phyloP scores from a whole-genome alignment of 2,113 vertebrate genomes.

The Tupaia chinensis region DNA sequence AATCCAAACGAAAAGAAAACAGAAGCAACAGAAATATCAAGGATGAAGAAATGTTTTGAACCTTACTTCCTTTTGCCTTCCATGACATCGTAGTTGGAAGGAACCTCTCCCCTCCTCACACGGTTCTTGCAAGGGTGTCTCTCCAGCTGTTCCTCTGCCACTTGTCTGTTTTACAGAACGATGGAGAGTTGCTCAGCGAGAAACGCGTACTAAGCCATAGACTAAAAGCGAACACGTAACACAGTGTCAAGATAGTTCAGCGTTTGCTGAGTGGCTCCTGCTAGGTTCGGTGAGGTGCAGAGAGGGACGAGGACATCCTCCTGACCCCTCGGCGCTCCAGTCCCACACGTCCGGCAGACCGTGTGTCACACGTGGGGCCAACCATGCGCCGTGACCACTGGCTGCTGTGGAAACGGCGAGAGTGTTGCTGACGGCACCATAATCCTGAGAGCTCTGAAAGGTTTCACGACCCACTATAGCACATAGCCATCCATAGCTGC shows the following conservation, averaged over 20 bases:
- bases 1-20: too few relatives aligned
- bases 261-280: background rate
- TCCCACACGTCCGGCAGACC: too few relatives aligned
- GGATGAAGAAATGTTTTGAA: too few relatives aligned
- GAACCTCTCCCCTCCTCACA: background rate
- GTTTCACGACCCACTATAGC: background rate
- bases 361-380: background rate
- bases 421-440: background rate
- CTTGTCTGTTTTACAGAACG: background rate
- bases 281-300: background rate
- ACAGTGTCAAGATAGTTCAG: background rate
- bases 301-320: background rate
- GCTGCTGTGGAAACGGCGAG: too few relatives aligned
- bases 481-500: rapidly evolving
- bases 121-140: background rate
- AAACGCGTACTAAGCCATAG: background rate
- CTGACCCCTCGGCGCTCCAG: background rate
- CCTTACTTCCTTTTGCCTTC: background rate
- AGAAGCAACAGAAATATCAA: too few relatives aligned
- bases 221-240: background rate
- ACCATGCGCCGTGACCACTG: background rate
- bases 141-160: background rate
- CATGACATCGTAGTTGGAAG: background rate
- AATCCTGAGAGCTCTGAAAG: background rate
- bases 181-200: background rate